A percentile compares a stretch with the other conserved stretches of the same genome.
phyloP scores from a whole-genome alignment of 2,888 invertebrate genomes.

The Achlya flavicornis region DNA sequence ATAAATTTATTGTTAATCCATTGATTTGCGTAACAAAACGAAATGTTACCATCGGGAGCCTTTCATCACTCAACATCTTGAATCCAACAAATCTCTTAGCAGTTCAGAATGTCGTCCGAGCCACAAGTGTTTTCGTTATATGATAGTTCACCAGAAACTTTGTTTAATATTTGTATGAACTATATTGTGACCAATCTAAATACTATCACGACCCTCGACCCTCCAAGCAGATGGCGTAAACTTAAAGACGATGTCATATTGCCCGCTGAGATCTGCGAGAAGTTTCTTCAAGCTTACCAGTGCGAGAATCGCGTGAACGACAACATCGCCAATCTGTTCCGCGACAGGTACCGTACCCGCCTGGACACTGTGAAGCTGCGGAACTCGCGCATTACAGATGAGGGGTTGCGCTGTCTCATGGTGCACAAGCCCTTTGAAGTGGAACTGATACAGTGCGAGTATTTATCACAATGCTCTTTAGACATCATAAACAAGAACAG shows the following conservation, averaged over 20 bases:
- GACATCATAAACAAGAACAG: slow-evolving; percentile 88
- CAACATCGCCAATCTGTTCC: slow-evolving; percentile 88
- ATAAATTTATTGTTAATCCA: background rate
- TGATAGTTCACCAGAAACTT: slow-evolving; percentile 81
- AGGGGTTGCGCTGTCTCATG: slow-evolving; percentile 87
- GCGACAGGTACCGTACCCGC: slow-evolving; percentile 86
- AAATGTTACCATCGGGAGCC: slow-evolving; percentile 42
- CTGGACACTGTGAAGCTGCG: slow-evolving; percentile 88
- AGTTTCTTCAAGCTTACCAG: slow-evolving; percentile 84
- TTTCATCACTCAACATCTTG: slow-evolving; percentile 45
- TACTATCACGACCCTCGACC: slow-evolving; percentile 82
- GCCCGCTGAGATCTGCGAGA: slow-evolving; percentile 89
- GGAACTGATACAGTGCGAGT: slow-evolving; percentile 89
- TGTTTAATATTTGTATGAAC: slow-evolving; percentile 86
- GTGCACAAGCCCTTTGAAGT: slow-evolving; percentile 89
- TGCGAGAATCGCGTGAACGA: slow-evolving; percentile 84
- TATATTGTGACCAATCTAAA: slow-evolving; percentile 85
- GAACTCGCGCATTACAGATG: slow-evolving; percentile 88
- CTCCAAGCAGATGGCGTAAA: slow-evolving; percentile 69
- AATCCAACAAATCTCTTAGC: slow-evolving; percentile 22
- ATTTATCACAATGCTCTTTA: slow-evolving; percentile 86
- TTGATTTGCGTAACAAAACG: slow-evolving; percentile 18
- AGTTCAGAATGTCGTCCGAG: slow-evolving; percentile 55
- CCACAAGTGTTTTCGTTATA: slow-evolving; percentile 54
- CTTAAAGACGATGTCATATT: slow-evolving; percentile 85